Conservation (phyloP, 2,797 vertebrate genomes). For the Enteromius thamalakanensis region DNA sequence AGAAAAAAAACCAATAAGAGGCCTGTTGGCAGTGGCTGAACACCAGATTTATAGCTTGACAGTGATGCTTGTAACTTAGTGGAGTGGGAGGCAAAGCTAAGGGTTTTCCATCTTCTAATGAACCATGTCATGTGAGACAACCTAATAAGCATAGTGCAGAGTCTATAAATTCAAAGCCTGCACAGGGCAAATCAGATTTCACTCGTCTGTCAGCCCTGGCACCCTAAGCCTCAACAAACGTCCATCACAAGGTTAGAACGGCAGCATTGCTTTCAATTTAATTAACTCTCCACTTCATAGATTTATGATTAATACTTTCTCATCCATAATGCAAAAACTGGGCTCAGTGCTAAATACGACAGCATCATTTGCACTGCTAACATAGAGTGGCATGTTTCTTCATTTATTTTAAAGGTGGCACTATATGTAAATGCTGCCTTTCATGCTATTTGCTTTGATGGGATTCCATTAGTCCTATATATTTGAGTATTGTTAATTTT, state of each 20-base stretch:
- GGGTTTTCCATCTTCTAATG: slow-evolving; percentile 47
- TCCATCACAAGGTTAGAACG: slow-evolving; percentile 34
- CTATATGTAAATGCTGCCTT: background rate
- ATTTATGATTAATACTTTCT: slow-evolving; percentile 52
- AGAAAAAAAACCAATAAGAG: background rate
- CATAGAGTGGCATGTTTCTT: background rate
- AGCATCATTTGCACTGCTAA: slow-evolving; percentile 11
- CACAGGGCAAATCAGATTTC: slow-evolving; percentile 52
- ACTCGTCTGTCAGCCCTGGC: slow-evolving; percentile 29
- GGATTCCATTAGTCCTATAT: background rate
- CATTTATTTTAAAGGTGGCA: slow-evolving; percentile 26
- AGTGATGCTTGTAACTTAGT: slow-evolving; percentile 33
- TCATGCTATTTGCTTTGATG: background rate
- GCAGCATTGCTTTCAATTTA: slow-evolving; percentile 53
- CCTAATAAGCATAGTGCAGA: slow-evolving; percentile 41
- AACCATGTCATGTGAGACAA: slow-evolving; percentile 41
- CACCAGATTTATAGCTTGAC: slow-evolving; percentile 36
- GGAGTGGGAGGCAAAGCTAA: slow-evolving; percentile 12
- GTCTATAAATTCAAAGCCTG: slow-evolving; percentile 47
- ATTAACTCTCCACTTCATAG: slow-evolving; percentile 57
- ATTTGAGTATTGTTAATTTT: background rate
- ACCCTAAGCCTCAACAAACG: slow-evolving; percentile 28
- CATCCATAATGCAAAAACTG: slow-evolving; percentile 47
- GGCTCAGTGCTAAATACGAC: slow-evolving; percentile 23
- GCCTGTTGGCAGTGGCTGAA: slow-evolving; percentile 33